Percentiles rank a stretch among this genome's conserved stretches.
phyloP scores from a whole-genome alignment of 2,888 invertebrate genomes.

The Meteorus colon region DNA sequence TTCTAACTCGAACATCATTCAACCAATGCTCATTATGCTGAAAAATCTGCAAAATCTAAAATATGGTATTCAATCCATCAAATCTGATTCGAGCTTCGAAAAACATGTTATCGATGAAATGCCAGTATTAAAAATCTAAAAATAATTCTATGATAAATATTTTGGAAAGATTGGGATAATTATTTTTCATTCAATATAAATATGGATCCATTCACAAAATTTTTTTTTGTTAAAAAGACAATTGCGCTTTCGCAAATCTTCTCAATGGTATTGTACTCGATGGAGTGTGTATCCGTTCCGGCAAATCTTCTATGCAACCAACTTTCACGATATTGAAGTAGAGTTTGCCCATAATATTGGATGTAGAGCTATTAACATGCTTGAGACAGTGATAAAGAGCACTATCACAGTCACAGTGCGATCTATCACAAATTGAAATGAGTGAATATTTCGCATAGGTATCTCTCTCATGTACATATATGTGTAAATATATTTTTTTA shows the following conservation, averaged over 20 bases:
- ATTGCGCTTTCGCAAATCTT: slow-evolving; percentile 47
- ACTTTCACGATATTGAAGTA: slow-evolving; percentile 89
- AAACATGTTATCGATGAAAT: slow-evolving; percentile 5
- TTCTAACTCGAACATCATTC: slow-evolving; percentile 45
- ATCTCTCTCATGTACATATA: slow-evolving; percentile 3
- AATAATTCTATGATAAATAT: neutral
- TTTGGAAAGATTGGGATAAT: slow-evolving; percentile 7
- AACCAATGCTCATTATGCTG: slow-evolving; percentile 48
- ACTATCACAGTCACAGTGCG: slow-evolving; percentile 91
- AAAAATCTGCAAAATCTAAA: slow-evolving; percentile 51
- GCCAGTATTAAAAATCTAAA: neutral
- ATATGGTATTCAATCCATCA: slow-evolving; percentile 40
- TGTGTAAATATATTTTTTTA: slow-evolving; percentile 5
- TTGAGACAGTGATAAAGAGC: slow-evolving; percentile 88
- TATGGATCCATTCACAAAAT: neutral
- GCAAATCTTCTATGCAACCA: slow-evolving; percentile 80
- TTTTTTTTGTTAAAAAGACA: slow-evolving; percentile 43
- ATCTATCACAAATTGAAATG: slow-evolving; percentile 73
- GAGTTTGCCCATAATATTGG: slow-evolving; percentile 85
- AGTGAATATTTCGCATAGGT: neutral
- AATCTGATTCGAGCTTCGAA: neutral
- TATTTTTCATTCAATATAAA: slow-evolving; percentile 4
- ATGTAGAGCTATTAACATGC: slow-evolving; percentile 81
- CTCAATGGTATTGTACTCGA: slow-evolving; percentile 42
- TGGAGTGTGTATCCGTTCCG: slow-evolving; percentile 28